A percentile compares a stretch with the other conserved stretches of the same genome.
These are phyloP conservation scores for Parnassius glacialis DNA, from an alignment of 2,888 invertebrate species.

Conservation along the genomic window DNA sequence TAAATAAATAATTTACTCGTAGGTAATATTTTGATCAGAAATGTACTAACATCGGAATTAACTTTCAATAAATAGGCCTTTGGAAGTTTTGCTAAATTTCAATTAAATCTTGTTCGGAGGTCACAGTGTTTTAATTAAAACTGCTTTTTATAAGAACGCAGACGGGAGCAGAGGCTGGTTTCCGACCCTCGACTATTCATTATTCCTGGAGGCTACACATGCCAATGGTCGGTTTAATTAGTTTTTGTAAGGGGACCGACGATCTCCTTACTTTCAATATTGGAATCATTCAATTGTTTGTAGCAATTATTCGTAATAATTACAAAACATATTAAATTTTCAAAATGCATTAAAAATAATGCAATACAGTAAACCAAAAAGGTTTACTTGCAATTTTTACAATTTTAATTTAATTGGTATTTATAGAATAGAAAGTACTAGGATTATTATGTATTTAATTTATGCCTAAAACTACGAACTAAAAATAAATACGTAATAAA, in stretches of 20 bases:
- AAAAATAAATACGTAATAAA: no score
- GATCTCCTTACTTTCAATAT: constrained; percentile 45
- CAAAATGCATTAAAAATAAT: no score
- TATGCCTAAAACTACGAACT: no score
- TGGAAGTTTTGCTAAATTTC: constrained; percentile 37
- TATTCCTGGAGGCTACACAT: constrained; percentile 60
- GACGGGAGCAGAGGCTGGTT: constrained; percentile 37
- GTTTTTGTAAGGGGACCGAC: constrained; percentile 61
- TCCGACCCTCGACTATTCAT: constrained; percentile 57
- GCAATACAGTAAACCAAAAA: no score
- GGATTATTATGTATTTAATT: no score
- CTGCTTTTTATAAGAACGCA: constrained; percentile 51
- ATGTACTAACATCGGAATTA: background rate
- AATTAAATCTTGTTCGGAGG: constrained; percentile 52
- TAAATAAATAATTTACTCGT: no score
- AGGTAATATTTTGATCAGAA: background rate
- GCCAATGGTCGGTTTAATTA: constrained; percentile 72
- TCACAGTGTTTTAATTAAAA: constrained; percentile 61
- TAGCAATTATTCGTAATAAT: no score
- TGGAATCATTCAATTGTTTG: constrained; percentile 35
- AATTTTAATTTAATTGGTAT: no score
- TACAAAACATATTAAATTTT: no score
- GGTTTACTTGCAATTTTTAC: no score
- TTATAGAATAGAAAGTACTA: no score
- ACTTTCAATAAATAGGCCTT: background rate